Base-by-base conservation (phyloP, 2,797 vertebrate species). In the Apogon talboti region DNA sequence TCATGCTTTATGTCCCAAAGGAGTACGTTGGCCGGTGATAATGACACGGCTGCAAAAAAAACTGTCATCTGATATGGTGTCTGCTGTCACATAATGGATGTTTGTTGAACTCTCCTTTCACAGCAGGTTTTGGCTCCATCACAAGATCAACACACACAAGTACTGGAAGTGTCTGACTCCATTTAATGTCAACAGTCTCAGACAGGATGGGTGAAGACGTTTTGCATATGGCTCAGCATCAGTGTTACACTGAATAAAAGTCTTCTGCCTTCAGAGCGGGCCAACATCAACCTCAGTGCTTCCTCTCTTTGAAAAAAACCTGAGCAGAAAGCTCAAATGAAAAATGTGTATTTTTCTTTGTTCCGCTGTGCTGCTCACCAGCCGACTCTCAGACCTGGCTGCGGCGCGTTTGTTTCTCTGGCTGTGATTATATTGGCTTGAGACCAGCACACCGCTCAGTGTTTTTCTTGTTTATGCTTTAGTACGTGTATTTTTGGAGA, bases 221-320 rank as follows among this genome's bases (percentile, higher is more conserved):
- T 80, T 67, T 84, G 65, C 75, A 47, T 66, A 33, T 64, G 64
- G 66, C 41, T 45, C 52, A 15, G 57, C 93, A 91, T 92, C 89
- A 88, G 92, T 86, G 89, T 94, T 89, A 90, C 91, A 90, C 92
- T 95, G 94, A 94, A 94, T 95, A 93, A 94, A 95, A 93, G 91
- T 92, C 92, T 94, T 95, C 91, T 94, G 94, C 74, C 92, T 91
- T 85, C 54, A 71, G 51, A 61, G 66, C 81, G 83, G 65, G 95
- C 95, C 96, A 97, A 96, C 88, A 91, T 95, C 95, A 96, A 96
- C 93, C 40, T 94, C 54, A 76, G 87, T 84, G 85, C 91, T 96
- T 96, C 95, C 94, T 95, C 90, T 82, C 83, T 85, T 92, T 92
- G 52, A 85, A 85, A 95, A 72, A 33, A 33, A 33, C 6, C 30